phyloP scores from a whole-genome alignment of 2,888 invertebrate genomes.

The Andrena camellia region DNA sequence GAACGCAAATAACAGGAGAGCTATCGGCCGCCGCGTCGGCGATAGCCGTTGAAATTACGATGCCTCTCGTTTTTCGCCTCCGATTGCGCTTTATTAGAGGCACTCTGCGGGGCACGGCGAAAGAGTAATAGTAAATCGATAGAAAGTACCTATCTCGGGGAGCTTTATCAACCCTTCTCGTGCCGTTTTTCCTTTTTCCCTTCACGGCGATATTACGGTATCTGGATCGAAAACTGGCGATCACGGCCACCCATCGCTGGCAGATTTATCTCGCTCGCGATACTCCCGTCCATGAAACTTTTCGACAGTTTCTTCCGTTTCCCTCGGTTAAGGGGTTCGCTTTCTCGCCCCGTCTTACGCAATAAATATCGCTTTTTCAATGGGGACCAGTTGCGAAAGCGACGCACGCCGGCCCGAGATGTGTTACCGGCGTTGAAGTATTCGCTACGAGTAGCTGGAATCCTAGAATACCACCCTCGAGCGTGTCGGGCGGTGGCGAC shows the following conservation, averaged over 20 bases:
- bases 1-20: constrained; percentile 4
- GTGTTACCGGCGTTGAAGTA: background rate
- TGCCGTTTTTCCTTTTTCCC: constrained; percentile 4
- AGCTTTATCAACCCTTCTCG: constrained; percentile 14
- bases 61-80: constrained; percentile 1
- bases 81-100: constrained; percentile 37
- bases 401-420: background rate
- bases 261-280: constrained; percentile 16
- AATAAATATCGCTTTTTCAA: background rate
- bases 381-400: background rate
- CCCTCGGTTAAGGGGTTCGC: background rate
- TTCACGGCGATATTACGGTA: background rate
- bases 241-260: background rate
- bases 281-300: background rate
- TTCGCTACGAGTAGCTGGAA: background rate
- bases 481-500: background rate
- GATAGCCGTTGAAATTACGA: constrained; percentile 28
- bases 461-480: background rate
- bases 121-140: constrained; percentile 47
- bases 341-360: background rate
- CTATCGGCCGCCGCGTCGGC: background rate
- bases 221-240: constrained; percentile 1
- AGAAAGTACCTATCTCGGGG: constrained; percentile 24
- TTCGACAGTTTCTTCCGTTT: background rate
- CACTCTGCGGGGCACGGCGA: background rate